phyloP scores from a whole-genome alignment of 2,888 invertebrate genomes.

The Altica lythri region DNA sequence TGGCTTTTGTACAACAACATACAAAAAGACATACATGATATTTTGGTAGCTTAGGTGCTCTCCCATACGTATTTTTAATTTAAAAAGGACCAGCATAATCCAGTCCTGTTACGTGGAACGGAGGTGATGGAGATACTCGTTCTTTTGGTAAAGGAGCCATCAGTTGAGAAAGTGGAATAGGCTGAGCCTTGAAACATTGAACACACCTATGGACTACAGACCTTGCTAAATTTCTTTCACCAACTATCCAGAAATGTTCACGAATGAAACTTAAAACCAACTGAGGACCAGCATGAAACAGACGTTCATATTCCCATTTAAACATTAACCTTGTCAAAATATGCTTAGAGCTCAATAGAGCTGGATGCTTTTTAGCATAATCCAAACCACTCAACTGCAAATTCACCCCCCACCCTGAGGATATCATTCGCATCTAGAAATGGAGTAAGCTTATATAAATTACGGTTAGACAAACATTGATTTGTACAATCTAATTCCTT shows the following conservation, averaged over 20 bases:
- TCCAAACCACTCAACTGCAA: no score
- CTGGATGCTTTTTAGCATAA: no score
- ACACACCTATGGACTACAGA: slow-evolving; percentile 16
- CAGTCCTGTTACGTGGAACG: no score
- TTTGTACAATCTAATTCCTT: neutral
- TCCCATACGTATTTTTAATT: no score
- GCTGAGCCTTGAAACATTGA: slow-evolving; percentile 23
- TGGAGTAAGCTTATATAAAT: no score
- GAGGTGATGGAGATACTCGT: slow-evolving; percentile 14
- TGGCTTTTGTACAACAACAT: slow-evolving; percentile 8
- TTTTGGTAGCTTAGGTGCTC: slow-evolving; percentile 1
- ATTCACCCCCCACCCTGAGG: no score
- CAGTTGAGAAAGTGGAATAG: neutral
- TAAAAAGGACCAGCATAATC: no score
- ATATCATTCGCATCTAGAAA: no score
- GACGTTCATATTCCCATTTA: no score
- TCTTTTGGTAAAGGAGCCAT: slow-evolving; percentile 22
- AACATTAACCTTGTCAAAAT: no score
- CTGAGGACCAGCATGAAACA: slow-evolving; percentile 23
- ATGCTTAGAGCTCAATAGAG: no score
- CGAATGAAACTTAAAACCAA: slow-evolving; percentile 4
- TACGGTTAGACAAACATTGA: slow-evolving; percentile 10
- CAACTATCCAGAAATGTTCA: slow-evolving; percentile 18
- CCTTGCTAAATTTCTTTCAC: slow-evolving; percentile 12
- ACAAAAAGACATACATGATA: slow-evolving; percentile 8